Evolutionary conservation across 2,113 vertebrate genomes (phyloP).

Genomic region (Chionis minor): DNA sequence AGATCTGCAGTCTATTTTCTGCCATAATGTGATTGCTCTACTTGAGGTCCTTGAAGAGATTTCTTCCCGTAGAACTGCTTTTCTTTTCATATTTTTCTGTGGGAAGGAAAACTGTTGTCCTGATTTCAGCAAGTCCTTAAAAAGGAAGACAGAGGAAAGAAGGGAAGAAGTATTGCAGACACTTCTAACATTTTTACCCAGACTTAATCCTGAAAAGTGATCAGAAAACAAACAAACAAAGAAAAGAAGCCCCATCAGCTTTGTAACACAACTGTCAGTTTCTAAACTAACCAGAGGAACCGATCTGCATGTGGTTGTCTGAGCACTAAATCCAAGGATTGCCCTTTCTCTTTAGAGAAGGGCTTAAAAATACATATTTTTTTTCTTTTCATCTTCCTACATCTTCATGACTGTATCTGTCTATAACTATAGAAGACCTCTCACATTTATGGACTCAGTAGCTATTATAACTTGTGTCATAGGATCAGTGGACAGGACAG

Average conservation of each 20-base stretch:
- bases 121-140: neutral
- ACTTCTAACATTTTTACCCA: neutral
- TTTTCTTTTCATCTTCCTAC: neutral
- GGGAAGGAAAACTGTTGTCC: neutral
- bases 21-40: neutral
- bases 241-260: fast-evolving
- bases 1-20: neutral
- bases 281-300: neutral
- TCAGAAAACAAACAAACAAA: neutral
- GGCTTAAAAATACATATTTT: neutral
- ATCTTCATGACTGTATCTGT: neutral
- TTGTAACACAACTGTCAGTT: neutral
- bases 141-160: neutral
- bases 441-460: neutral
- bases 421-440: neutral
- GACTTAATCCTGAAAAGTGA: neutral
- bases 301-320: neutral
- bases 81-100: neutral
- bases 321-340: neutral
- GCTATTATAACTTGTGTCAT: neutral
- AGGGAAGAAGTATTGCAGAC: neutral
- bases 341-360: neutral
- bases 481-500: neutral
- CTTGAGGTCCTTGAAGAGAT: neutral
- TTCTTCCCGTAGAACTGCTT: neutral